Conservation (phyloP, 2,797 vertebrate genomes). For the Acanthopagrus latus region DNA sequence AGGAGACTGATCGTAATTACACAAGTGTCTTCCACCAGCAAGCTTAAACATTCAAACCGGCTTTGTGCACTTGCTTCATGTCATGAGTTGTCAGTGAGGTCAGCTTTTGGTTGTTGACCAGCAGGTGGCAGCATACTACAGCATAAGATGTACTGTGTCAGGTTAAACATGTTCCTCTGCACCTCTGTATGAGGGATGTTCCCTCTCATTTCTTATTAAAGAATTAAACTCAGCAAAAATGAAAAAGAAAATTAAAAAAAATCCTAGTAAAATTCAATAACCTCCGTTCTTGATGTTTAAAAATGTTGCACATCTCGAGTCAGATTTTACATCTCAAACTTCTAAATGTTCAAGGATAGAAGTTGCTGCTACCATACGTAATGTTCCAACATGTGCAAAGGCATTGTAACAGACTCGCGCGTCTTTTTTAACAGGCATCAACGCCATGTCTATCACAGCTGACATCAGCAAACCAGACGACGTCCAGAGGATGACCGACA, state of each 20-base stretch:
- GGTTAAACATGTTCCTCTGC: neutral
- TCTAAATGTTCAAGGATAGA: neutral
- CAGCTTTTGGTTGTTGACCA: slow-evolving; percentile 56
- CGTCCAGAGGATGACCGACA: slow-evolving; percentile 82
- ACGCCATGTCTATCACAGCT: slow-evolving; percentile 76
- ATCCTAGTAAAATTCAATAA: too few species aligned
- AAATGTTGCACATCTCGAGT: neutral
- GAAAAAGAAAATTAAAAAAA: neutral
- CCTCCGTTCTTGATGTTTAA: too few species aligned
- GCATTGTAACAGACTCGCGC: neutral
- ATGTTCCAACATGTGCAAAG: neutral
- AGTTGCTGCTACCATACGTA: neutral
- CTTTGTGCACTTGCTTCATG: neutral
- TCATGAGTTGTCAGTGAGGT: neutral
- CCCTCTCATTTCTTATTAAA: neutral
- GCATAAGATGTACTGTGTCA: slow-evolving; percentile 30
- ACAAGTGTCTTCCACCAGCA: accelerated
- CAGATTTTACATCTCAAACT: neutral
- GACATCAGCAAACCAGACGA: slow-evolving; percentile 88
- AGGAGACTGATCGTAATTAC: too few species aligned
- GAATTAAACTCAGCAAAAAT: neutral
- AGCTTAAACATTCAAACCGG: neutral
- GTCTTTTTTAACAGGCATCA: slow-evolving; percentile 71
- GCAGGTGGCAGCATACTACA: slow-evolving; percentile 81
- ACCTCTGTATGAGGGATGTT: neutral